Conservation (phyloP, 2,113 vertebrate genomes). For the Panurus biarmicus region DNA sequence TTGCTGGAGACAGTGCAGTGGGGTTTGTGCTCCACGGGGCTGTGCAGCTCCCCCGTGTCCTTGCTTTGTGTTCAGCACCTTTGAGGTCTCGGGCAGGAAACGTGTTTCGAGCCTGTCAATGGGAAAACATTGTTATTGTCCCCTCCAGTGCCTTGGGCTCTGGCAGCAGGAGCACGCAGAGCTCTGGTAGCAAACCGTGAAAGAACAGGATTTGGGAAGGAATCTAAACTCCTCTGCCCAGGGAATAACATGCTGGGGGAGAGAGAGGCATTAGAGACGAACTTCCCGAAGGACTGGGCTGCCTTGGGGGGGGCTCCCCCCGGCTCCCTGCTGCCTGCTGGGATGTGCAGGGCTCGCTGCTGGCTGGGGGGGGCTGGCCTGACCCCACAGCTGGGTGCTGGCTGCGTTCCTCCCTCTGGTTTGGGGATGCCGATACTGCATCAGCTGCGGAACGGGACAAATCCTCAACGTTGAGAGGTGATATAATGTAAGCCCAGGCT, state of each 20-base stretch:
- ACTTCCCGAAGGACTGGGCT: not conserved
- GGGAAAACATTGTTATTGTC: not conserved
- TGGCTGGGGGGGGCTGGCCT: not conserved
- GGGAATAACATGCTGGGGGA: not conserved
- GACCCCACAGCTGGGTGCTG: not conserved
- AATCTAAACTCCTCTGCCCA: not conserved
- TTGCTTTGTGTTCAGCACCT: not conserved
- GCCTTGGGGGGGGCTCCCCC: not conserved
- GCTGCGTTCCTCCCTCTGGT: not conserved
- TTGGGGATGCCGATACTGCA: not conserved
- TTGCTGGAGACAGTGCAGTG: fast-evolving
- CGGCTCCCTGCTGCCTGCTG: not conserved
- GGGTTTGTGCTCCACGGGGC: not conserved
- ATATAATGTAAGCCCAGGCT: not conserved
- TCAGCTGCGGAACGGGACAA: not conserved
- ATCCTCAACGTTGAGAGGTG: fast-evolving
- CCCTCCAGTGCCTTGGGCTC: not conserved
- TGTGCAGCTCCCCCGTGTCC: not conserved
- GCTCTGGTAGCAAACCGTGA: not conserved
- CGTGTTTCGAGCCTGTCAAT: not conserved
- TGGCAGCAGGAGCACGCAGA: not conserved
- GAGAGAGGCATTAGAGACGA: not conserved
- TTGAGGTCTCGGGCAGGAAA: not conserved
- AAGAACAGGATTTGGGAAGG: not conserved
- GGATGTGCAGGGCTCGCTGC: not conserved